Conservation (phyloP, 2,113 vertebrate genomes). For the Ptilonorhynchus violaceus region DNA sequence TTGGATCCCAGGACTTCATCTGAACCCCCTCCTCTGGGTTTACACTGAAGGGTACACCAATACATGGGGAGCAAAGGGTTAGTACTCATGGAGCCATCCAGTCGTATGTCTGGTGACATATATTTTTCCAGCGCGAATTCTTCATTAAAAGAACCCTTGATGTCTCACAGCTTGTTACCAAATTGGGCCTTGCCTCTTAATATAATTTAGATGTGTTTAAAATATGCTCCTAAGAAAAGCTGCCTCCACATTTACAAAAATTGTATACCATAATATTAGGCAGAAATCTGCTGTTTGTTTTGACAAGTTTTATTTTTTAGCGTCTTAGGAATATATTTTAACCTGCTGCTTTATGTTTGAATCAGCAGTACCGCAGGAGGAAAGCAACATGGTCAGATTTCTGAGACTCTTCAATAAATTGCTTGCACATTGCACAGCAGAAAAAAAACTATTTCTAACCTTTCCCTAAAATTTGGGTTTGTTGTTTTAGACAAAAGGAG, state of each 20-base stretch:
- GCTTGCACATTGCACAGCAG: not conserved
- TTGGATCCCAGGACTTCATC: not conserved
- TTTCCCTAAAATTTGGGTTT: not conserved
- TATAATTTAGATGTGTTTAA: slow-evolving; percentile 48
- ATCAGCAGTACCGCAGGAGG: not conserved
- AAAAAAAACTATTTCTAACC: not conserved
- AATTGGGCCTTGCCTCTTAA: slow-evolving; percentile 49
- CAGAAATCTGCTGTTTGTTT: slow-evolving; percentile 29
- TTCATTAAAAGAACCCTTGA: slow-evolving; percentile 54
- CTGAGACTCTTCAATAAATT: slow-evolving; percentile 7
- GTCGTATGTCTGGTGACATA: slow-evolving; percentile 38
- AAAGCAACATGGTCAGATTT: not conserved
- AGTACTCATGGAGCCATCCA: slow-evolving; percentile 17
- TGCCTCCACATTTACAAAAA: slow-evolving; percentile 27
- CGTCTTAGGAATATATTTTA: not conserved
- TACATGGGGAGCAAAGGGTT: not conserved
- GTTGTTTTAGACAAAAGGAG: not conserved
- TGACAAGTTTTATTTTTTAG: slow-evolving; percentile 15
- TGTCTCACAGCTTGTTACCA: slow-evolving; percentile 66
- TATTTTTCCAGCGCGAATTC: slow-evolving; percentile 54
- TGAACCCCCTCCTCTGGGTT: not conserved
- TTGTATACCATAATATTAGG: slow-evolving; percentile 1
- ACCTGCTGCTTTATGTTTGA: slow-evolving; percentile 38
- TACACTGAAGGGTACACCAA: not conserved
- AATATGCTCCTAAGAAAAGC: slow-evolving; percentile 10